Conservation (phyloP, 1,140 invertebrate species). For the Meloidogyne exigua region DNA sequence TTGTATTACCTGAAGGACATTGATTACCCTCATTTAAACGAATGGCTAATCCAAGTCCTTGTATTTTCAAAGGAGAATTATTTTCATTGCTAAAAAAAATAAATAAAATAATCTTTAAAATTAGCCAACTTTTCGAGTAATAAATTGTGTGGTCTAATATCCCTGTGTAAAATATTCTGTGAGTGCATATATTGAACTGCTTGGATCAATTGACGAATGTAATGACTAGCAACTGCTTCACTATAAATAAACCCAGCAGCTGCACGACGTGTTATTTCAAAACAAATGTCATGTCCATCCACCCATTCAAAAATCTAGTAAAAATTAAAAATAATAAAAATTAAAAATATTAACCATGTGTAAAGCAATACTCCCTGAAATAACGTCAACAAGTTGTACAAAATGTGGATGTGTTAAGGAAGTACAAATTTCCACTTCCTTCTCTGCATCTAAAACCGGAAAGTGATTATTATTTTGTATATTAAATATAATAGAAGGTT, state of each 20-base stretch:
- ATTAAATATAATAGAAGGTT: no score
- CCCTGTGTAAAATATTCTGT: conserved; percentile 55
- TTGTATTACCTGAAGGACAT: conserved; percentile 33
- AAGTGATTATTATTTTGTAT: neutral
- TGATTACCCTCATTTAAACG: conserved; percentile 69
- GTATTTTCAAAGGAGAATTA: conserved; percentile 93
- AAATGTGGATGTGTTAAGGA: conserved; percentile 98
- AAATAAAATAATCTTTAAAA: conserved; percentile 85
- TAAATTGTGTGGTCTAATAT: conserved; percentile 68
- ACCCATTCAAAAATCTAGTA: conserved; percentile 73
- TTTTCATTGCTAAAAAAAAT: conserved; percentile 72
- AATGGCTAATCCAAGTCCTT: conserved; percentile 93
- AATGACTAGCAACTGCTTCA: conserved; percentile 80
- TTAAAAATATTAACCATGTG: conserved; percentile 72
- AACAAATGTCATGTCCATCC: conserved; percentile 88
- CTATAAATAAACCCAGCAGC: conserved; percentile 95
- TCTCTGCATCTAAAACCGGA: conserved; percentile 77
- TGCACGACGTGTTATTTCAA: conserved; percentile 92
- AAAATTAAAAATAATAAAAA: conserved; percentile 61
- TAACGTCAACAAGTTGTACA: conserved; percentile 92
- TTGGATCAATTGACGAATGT: conserved; percentile 55
- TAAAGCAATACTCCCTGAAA: conserved; percentile 97
- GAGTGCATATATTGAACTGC: conserved; percentile 60
- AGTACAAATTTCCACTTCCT: conserved; percentile 96
- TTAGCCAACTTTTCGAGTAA: conserved; percentile 94